Percentiles rank a stretch among this genome's conserved stretches.
Conservation (phyloP, 2,113 vertebrate genomes). For the Apistogramma diplotaenia region DNA sequence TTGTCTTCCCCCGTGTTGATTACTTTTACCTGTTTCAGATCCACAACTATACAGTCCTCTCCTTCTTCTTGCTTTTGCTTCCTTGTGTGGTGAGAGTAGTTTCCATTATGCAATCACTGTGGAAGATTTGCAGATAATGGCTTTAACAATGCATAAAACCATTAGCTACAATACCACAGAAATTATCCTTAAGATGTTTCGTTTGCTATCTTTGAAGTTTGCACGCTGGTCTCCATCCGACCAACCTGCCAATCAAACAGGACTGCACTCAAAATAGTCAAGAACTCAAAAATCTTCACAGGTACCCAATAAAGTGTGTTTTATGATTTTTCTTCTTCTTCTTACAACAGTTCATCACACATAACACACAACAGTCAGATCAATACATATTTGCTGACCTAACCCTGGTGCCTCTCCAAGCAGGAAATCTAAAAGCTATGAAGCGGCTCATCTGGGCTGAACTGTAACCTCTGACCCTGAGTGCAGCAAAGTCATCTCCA, state of each 20-base stretch:
- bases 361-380: conserved; percentile 50
- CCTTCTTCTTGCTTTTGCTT: neutral
- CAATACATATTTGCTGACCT: conserved; percentile 77
- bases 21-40: neutral
- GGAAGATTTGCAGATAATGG: neutral
- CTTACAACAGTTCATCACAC: conserved; percentile 4
- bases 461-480: conserved; percentile 66
- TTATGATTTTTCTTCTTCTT: neutral
- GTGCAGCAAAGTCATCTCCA: conserved; percentile 25
- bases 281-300: neutral
- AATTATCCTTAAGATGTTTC: neutral
- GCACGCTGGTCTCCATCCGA: neutral
- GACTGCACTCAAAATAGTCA: neutral
- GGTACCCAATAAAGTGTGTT: neutral
- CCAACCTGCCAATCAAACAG: neutral
- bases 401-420: conserved; percentile 60
- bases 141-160: neutral
- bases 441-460: conserved; percentile 68
- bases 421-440: conserved; percentile 68
- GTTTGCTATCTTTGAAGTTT: neutral
- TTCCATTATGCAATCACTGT: neutral
- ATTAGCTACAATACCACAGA: neutral
- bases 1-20: neutral
- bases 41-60: neutral
- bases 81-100: neutral